These are phyloP conservation scores for Achatina immaculata DNA, from an alignment of 1,140 invertebrate species.

Conservation along the genomic window DNA sequence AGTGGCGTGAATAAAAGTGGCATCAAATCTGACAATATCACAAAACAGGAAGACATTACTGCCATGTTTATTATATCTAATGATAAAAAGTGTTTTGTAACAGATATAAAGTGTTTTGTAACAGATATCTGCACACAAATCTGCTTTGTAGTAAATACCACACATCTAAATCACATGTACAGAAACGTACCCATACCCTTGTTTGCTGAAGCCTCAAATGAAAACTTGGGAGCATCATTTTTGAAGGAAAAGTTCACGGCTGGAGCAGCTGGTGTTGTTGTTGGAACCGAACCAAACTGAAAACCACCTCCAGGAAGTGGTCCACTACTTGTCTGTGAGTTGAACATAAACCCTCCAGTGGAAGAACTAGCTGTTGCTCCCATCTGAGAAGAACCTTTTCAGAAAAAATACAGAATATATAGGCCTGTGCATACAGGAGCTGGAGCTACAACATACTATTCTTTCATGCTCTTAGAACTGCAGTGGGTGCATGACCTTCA, in stretches of 20 bases:
- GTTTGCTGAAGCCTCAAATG: background rate
- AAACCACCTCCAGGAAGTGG: background rate
- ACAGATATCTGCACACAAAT: too few species aligned
- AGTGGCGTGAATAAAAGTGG: too few species aligned
- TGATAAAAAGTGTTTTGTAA: too few species aligned
- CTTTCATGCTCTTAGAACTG: background rate
- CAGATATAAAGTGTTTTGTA: too few species aligned
- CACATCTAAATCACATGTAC: too few species aligned
- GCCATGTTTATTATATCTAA: too few species aligned
- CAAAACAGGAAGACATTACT: too few species aligned
- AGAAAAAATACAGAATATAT: background rate
- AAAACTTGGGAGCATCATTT: background rate
- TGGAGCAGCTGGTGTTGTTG: background rate
- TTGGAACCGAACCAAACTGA: background rate
- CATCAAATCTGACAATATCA: too few species aligned
- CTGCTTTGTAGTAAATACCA: too few species aligned
- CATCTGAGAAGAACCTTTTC: background rate
- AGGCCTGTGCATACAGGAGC: background rate
- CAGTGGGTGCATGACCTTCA: background rate
- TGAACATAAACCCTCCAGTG: constrained; percentile 11
- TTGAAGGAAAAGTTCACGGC: constrained; percentile 2
- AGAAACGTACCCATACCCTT: too few species aligned
- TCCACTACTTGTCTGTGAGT: background rate
- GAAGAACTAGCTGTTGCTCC: background rate
- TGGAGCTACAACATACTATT: background rate